Base-by-base conservation (phyloP, 1,140 invertebrate genomes). In the Xylocopa sonorina region DNA sequence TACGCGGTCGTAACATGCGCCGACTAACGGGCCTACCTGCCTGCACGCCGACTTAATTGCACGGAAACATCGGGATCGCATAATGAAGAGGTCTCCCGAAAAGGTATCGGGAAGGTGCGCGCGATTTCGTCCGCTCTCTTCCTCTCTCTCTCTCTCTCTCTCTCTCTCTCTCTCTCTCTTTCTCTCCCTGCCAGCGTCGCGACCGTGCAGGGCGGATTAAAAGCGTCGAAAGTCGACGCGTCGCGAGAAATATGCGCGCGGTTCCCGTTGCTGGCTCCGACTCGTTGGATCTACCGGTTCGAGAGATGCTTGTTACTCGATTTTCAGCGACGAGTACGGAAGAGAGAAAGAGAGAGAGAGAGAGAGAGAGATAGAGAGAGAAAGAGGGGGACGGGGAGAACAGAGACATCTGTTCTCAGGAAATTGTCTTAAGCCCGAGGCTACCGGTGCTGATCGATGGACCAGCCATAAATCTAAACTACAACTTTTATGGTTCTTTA, bases 21-120 rank as follows among this genome's bases (percentile, higher is more conserved):
- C 81, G 81, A 80, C 58, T 71, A 66, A 83, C 72, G 46, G 32
- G 69, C 76, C 29, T 77, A 76, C 62, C 71, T 79, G 43, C 64
- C 48, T 53, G 72, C 62, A 58, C 50, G 77, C 64, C 66, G 77
- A 84, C 77, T 85, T 87, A 87, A 87, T 87, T 87, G 76, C 80
- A 78, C 53, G 72, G 69, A 85, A 85, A 85, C 76, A 84, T 84
- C 57, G 79, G 77, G 32, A 69, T 50, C 53, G 82, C 41, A 81
- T 84, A 84, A 85, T 80, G 78, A 84, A 83, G 78, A 84, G 51
- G 62, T 76, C 66, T 72, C 77, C 60, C 48, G 69, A 72, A 72
- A 78, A 78, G 77, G 69, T 57, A 78, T 72, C 69, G 64, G 12
- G 58, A 63, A 38, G 48, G 48, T 77, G 58, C 16, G n/a, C 66